phyloP scores from a whole-genome alignment of 2,797 vertebrate genomes.

The Vipera latastei region DNA sequence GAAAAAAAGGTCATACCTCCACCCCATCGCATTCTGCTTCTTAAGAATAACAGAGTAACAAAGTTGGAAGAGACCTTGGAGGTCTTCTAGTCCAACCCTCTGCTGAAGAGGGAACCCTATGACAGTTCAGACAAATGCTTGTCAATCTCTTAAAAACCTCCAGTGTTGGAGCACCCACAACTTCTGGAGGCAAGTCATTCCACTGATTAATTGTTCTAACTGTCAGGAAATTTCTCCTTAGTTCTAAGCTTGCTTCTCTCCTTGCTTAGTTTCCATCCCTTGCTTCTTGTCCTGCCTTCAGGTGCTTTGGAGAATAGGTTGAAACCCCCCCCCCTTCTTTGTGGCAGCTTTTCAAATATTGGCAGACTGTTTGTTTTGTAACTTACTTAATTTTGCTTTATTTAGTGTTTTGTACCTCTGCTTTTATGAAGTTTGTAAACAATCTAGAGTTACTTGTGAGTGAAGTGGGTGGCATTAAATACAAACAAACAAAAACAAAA shows the following conservation, averaged over 20 bases:
- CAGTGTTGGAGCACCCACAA: neutral
- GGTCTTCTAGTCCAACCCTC: neutral
- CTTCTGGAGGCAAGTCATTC: neutral
- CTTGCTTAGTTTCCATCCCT: neutral
- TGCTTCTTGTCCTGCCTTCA: neutral
- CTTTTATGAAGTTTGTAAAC: neutral
- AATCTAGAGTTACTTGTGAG: neutral
- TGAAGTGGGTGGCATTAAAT: neutral
- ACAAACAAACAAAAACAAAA: neutral
- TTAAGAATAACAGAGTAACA: neutral
- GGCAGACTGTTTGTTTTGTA: neutral
- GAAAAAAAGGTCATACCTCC: neutral
- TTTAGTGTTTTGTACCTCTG: neutral
- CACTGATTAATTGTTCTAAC: neutral
- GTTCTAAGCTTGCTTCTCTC: neutral
- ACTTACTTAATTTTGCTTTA: neutral
- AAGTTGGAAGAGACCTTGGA: neutral
- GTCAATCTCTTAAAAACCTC: neutral
- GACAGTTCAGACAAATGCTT: too few relatives aligned
- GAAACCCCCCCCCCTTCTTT: neutral
- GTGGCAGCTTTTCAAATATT: neutral
- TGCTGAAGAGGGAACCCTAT: neutral
- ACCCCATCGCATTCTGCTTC: neutral
- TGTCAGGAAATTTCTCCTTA: neutral
- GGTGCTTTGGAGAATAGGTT: neutral